Conservation (phyloP, 2,888 invertebrate species). For the Gymnoscelis rufifasciata region DNA sequence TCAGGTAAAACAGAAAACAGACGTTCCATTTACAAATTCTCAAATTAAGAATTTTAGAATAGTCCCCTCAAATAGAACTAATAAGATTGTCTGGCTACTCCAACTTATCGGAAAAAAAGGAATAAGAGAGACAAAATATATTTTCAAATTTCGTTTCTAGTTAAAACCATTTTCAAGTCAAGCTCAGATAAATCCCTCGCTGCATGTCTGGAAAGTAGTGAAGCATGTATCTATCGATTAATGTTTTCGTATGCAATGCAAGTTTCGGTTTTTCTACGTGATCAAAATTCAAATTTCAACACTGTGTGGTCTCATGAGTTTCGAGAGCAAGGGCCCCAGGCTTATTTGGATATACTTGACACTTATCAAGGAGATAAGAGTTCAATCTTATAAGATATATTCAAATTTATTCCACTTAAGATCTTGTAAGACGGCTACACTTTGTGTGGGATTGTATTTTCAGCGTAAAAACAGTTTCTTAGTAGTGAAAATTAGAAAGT, state of each 20-base stretch:
- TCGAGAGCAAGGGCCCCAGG: constrained; percentile 17
- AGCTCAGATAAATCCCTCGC: not conserved
- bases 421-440: constrained; percentile 35
- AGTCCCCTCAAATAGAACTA: constrained; percentile 24
- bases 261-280: constrained; percentile 16
- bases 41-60: constrained; percentile 26
- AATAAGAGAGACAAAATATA: no score
- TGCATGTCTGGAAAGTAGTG: not conserved
- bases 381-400: constrained; percentile 36
- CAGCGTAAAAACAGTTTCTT: constrained; percentile 20
- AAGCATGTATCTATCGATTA: constrained; percentile 7
- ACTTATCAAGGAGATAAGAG: constrained; percentile 39
- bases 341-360: constrained; percentile 29
- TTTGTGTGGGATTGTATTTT: constrained; percentile 12
- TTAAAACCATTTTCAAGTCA: not conserved
- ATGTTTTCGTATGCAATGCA: constrained; percentile 12
- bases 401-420: constrained; percentile 46
- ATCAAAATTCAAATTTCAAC: constrained; percentile 15
- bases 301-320: constrained; percentile 25
- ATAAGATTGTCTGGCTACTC: constrained; percentile 25
- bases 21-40: no score
- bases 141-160: no score
- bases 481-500: constrained; percentile 35
- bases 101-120: no score
- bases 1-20: no score